Evolutionary conservation across 2,888 invertebrate genomes (phyloP), one percentile per base, ranked within the genome.

Genomic region (Mactromeris polynyma): DNA sequence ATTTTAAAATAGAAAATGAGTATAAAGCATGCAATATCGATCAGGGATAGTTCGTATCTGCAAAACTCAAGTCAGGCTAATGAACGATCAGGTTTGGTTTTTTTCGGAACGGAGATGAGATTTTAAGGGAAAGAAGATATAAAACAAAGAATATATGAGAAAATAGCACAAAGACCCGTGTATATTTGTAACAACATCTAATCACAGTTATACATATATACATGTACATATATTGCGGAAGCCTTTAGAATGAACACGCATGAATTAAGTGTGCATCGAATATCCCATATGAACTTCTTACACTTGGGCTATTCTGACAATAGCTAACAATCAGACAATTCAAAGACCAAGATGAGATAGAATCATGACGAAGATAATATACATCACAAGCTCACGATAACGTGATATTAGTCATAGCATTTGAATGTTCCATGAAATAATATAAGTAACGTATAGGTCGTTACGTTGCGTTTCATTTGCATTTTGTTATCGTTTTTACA

Each of bases 21-120:
- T 26, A 73, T 73, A 73, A 73, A 73, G 73, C 73, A 73, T 73
- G 73, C 73, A 73, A 73, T 73, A 73, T 73, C 36, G 73, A 73
- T 73, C 33, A 73, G 14, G 17, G 33, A 36, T 73, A 73, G 11
- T 3, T 33, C 14, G 73, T 73, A 36, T 73, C 73, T 73, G 17
- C 73, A 11, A 14, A 36, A 3, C 36, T 73, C 73, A 73, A 33
- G 19, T 17, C 36, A 33, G 1, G 33, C 36, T 73, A 73, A 73
- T 73, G 73, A 73, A 33, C 26, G 36, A 26, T 73, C 73, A n/a
- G n/a, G n/a, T n/a, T 33, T 36, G 33, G 1, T 69, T 73, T 73
- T 26, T 36, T 36, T 11, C 31, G n/a, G 33, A 36, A 33, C 73
- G 1, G 73, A 0, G 26, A 36, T 73, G 33, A 36, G 73, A 73